phyloP scores from a whole-genome alignment of 2,113 vertebrate genomes.

The Cyprinus carpio region DNA sequence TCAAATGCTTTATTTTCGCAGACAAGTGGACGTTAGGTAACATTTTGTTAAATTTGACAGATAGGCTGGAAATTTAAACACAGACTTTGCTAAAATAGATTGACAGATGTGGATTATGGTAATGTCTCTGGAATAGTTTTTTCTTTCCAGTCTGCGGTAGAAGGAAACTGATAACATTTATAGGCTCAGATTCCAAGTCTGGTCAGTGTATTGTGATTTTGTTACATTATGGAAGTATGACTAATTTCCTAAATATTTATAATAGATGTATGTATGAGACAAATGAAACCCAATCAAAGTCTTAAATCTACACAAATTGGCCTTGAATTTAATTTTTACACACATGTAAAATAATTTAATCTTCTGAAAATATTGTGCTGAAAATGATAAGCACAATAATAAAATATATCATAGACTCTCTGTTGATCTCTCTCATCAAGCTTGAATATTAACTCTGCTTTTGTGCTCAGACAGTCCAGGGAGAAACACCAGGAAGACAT shows the following conservation, averaged over 20 bases:
- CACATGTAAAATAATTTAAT: neutral
- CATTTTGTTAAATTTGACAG: neutral
- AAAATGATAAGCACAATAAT: neutral
- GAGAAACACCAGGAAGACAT: neutral
- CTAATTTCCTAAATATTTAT: constrained; percentile 26
- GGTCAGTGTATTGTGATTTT: too few relatives aligned
- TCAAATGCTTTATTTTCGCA: neutral
- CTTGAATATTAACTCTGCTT: neutral
- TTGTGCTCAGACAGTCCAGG: neutral
- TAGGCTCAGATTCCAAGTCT: neutral
- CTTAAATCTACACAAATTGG: neutral
- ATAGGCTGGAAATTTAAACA: neutral
- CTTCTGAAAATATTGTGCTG: neutral
- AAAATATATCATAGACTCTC: neutral
- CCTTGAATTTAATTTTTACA: neutral
- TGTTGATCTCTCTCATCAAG: neutral
- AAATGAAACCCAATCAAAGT: constrained; percentile 22
- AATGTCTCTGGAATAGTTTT: neutral
- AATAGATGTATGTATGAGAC: neutral
- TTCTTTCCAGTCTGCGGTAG: neutral
- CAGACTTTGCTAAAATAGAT: neutral
- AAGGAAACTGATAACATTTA: neutral
- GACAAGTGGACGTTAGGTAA: neutral
- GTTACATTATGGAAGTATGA: neutral
- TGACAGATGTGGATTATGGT: neutral